Evolutionary conservation across 2,113 vertebrate genomes (phyloP).

Genomic region (Helogale parvula): DNA sequence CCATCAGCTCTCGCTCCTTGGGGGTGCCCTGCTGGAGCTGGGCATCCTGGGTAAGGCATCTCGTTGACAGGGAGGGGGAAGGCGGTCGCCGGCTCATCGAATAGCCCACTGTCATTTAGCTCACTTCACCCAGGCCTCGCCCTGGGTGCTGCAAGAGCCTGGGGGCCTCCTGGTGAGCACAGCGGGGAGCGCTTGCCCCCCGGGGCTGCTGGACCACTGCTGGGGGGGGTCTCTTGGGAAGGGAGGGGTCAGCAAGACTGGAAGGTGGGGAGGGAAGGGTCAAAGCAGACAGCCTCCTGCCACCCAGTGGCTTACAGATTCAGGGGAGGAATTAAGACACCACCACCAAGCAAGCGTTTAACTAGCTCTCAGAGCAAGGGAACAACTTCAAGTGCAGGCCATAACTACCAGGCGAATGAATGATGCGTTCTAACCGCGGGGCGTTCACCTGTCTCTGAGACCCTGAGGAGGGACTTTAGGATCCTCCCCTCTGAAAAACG

Average conservation of each 20-base stretch:
- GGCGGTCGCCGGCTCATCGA: not conserved
- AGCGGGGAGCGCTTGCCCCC: not conserved
- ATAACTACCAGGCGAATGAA: fast-evolving
- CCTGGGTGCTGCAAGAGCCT: not conserved
- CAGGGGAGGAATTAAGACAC: not conserved
- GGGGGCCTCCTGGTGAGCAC: not conserved
- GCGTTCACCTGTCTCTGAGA: not conserved
- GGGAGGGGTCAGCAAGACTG: not conserved
- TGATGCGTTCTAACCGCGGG: not conserved
- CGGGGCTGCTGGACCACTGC: not conserved
- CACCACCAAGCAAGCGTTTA: not conserved
- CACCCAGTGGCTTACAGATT: not conserved
- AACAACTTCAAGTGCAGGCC: not conserved
- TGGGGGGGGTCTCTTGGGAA: not conserved
- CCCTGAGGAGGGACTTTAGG: not conserved
- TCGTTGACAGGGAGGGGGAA: not conserved
- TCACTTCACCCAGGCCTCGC: fast-evolving
- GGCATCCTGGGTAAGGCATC: not conserved
- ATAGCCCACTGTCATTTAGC: fast-evolving
- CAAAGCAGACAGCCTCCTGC: not conserved
- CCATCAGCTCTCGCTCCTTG: not conserved
- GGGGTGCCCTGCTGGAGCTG: not conserved
- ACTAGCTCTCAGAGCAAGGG: not conserved
- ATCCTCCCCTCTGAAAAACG: not conserved
- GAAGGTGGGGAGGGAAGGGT: not conserved